Evolutionary conservation across 2,888 invertebrate species (phyloP).

Genomic region (Aphelenchoides bicaudatus): DNA sequence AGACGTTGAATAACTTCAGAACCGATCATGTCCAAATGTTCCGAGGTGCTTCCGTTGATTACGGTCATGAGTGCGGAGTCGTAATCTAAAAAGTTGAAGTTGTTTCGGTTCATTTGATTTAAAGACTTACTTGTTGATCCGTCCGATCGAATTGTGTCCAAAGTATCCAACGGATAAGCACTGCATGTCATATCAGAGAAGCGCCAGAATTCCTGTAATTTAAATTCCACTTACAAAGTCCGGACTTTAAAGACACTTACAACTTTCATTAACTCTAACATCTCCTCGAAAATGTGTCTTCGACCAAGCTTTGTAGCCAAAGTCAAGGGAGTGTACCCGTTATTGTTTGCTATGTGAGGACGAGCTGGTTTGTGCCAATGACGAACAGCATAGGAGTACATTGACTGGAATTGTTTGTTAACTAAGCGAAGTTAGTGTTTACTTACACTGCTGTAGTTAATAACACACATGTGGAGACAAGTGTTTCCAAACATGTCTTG

Average conservation of each 20-base stretch:
- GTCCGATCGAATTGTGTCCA: constrained; percentile 89
- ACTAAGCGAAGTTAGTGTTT: too few species aligned
- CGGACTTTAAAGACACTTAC: constrained; percentile 38
- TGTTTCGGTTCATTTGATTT: not conserved
- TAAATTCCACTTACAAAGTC: not conserved
- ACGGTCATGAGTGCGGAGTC: constrained; percentile 96
- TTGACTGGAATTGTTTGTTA: constrained; percentile 82
- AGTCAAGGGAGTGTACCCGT: constrained; percentile 88
- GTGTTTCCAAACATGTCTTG: constrained; percentile 95
- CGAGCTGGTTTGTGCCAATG: constrained; percentile 89
- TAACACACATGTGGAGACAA: constrained; percentile 98
- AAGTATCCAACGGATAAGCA: constrained; percentile 88
- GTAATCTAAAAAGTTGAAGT: constrained; percentile 73
- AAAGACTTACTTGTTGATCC: constrained; percentile 78
- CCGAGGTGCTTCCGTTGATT: constrained; percentile 90
- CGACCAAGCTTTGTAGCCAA: constrained; percentile 92
- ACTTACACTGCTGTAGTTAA: constrained; percentile 86
- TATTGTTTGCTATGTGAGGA: constrained; percentile 81
- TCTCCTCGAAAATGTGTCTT: constrained; percentile 91
- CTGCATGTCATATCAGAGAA: constrained; percentile 98
- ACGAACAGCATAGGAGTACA: constrained; percentile 94
- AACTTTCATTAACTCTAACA: constrained; percentile 78
- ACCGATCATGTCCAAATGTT: constrained; percentile 96
- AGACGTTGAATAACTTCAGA: constrained; percentile 94
- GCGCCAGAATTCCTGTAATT: constrained; percentile 88